A percentile compares a stretch with the other conserved stretches of the same genome.
These are phyloP conservation scores for Frieseomelitta varia DNA, from an alignment of 1,140 invertebrate genomes.

Conservation along the genomic window DNA sequence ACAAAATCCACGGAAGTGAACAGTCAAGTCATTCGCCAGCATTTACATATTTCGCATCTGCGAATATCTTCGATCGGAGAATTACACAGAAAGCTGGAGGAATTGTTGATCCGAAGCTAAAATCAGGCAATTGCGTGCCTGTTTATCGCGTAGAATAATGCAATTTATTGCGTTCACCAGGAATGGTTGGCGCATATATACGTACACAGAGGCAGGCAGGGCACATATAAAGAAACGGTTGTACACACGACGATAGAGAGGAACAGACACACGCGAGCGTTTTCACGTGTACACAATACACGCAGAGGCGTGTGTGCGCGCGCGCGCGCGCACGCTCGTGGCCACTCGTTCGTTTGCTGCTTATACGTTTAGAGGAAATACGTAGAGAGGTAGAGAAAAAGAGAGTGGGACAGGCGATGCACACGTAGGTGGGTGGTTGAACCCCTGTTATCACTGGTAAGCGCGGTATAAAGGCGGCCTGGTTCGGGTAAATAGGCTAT, in stretches of 20 bases:
- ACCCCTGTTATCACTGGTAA: slow-evolving; percentile 60
- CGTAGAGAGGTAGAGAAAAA: slow-evolving; percentile 37
- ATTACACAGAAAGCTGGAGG: too few species aligned
- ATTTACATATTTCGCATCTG: slow-evolving; percentile 13
- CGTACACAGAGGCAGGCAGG: background rate
- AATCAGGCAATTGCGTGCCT: slow-evolving; percentile 41
- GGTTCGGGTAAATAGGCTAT: slow-evolving; percentile 70
- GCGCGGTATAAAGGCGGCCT: slow-evolving; percentile 34
- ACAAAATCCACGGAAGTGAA: background rate
- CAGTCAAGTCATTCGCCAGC: slow-evolving; percentile 7
- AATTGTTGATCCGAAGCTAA: slow-evolving; percentile 11
- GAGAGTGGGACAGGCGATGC: slow-evolving; percentile 34
- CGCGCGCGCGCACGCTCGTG: slow-evolving; percentile 11
- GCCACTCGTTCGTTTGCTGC: slow-evolving; percentile 23
- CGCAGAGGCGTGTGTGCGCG: background rate
- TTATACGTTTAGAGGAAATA: slow-evolving; percentile 38
- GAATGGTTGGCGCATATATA: slow-evolving; percentile 57
- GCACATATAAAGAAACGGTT: slow-evolving; percentile 25
- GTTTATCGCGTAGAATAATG: slow-evolving; percentile 62
- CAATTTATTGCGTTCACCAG: slow-evolving; percentile 64
- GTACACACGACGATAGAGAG: slow-evolving; percentile 35
- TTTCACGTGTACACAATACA: slow-evolving; percentile 47
- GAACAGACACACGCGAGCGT: slow-evolving; percentile 33
- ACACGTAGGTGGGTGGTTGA: slow-evolving; percentile 68
- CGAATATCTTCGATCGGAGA: background rate